Conservation (phyloP, 2,113 vertebrate species). For the Ptyas mucosa region DNA sequence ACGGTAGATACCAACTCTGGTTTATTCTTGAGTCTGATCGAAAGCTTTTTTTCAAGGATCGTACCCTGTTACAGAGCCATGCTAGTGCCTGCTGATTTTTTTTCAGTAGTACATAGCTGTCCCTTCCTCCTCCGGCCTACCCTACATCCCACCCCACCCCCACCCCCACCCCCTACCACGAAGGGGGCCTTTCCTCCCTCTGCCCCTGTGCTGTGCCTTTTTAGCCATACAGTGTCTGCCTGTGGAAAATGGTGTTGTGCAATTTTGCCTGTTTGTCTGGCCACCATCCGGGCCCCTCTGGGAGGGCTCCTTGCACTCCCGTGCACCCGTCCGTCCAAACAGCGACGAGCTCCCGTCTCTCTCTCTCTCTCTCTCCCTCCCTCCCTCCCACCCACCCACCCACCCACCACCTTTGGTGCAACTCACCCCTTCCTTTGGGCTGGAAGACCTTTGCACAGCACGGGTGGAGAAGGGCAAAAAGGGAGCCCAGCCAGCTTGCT, state of each 20-base stretch:
- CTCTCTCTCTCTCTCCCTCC: no score
- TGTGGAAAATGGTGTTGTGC: constrained; percentile 16
- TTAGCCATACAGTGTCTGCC: constrained; percentile 23
- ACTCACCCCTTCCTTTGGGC: constrained; percentile 4
- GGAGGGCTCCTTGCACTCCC: background rate
- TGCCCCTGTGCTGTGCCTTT: constrained; percentile 25
- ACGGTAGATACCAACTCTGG: background rate
- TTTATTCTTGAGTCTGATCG: background rate
- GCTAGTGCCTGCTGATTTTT: constrained; percentile 27
- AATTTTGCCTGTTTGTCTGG: background rate
- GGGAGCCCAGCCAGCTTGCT: background rate
- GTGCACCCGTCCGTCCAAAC: background rate
- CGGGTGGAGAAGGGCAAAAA: background rate
- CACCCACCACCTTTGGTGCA: background rate
- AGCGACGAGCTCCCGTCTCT: background rate
- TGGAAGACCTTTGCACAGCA: accelerated
- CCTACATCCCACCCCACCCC: background rate
- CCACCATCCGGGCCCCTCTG: background rate
- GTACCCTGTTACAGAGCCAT: background rate
- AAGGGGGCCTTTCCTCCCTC: background rate
- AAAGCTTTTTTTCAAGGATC: background rate
- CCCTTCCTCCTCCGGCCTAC: no score
- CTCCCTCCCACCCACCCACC: no score
- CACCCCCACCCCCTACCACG: background rate
- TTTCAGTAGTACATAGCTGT: constrained; percentile 16